Conservation (phyloP, 2,113 vertebrate species). For the Grus americana region DNA sequence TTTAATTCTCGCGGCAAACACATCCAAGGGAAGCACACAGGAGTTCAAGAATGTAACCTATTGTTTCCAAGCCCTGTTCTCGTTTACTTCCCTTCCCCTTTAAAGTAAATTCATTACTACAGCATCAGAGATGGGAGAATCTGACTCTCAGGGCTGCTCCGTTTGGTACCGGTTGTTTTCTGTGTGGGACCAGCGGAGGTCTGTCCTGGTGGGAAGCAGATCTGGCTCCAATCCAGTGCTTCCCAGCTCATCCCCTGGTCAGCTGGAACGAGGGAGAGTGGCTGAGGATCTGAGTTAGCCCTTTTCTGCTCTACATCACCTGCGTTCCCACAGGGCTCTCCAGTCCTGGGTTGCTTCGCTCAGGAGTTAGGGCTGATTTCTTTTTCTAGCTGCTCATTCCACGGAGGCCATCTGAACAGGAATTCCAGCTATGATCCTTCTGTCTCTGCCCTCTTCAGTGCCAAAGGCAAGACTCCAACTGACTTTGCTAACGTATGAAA, state of each 20-base stretch:
- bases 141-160: background rate
- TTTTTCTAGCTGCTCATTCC: background rate
- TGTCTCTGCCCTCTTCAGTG: background rate
- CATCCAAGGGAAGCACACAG: background rate
- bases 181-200: background rate
- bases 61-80: background rate
- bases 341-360: background rate
- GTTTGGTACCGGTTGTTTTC: background rate
- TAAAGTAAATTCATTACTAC: background rate
- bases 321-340: fast-evolving
- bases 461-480: constrained; percentile 33
- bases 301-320: background rate
- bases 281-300: background rate
- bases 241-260: background rate
- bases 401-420: background rate
- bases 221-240: background rate
- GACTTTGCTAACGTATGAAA: background rate
- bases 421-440: constrained; percentile 53
- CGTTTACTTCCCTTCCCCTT: background rate
- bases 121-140: background rate
- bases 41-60: background rate
- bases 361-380: background rate
- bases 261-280: background rate
- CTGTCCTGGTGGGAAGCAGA: background rate
- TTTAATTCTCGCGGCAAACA: background rate